Percentiles rank a stretch among this genome's conserved stretches.
Conservation (phyloP, 2,113 vertebrate species). For the Chloropsis hardwickii region DNA sequence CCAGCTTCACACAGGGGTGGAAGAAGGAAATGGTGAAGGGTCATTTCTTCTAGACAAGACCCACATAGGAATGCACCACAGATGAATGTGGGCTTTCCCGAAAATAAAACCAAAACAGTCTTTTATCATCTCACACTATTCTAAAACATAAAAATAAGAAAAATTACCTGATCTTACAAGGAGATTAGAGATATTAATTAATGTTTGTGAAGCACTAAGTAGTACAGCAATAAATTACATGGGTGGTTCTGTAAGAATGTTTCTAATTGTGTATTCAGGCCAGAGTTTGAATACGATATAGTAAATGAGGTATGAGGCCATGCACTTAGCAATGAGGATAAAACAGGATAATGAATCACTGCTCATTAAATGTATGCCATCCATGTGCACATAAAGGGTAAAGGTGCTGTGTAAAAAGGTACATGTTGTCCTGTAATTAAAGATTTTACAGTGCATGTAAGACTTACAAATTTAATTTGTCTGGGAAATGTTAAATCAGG, state of each 20-base stretch:
- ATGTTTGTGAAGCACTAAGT: not conserved
- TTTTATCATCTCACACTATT: not conserved
- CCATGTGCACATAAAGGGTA: not conserved
- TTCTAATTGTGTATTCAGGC: conserved; percentile 5
- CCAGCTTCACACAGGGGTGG: not conserved
- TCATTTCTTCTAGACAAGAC: not conserved
- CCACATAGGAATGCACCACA: not conserved
- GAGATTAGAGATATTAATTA: not conserved
- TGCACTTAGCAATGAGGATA: not conserved
- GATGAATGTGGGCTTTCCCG: not conserved
- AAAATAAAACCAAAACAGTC: not conserved
- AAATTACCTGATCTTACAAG: not conserved
- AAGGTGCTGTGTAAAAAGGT: not conserved
- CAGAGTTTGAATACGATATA: not conserved
- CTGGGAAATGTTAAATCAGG: not conserved
- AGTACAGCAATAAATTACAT: conserved; percentile 6
- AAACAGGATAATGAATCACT: not conserved
- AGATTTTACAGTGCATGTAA: not conserved
- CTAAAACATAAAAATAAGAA: not conserved
- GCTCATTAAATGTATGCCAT: not conserved
- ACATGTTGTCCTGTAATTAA: not conserved
- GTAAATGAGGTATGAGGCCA: conserved; percentile 19
- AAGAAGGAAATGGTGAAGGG: not conserved
- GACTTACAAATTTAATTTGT: not conserved
- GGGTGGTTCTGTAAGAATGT: not conserved